These are phyloP conservation scores for Hipparchia semele DNA, from an alignment of 2,888 invertebrate species.

Conservation along the genomic window DNA sequence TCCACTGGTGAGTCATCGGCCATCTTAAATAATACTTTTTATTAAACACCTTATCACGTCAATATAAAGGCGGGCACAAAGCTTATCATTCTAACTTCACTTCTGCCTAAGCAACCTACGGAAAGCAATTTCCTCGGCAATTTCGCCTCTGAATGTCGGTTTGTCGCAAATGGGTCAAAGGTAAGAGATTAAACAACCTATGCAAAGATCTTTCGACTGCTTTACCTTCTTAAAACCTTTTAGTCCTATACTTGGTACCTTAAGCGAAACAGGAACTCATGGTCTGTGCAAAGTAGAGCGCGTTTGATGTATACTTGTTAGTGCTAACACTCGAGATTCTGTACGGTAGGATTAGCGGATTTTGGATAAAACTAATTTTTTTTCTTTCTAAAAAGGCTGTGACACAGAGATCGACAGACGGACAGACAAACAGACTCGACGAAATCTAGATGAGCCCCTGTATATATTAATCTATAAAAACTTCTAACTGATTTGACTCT, in stretches of 20 bases:
- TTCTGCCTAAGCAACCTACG: not conserved
- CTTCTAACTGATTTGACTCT: too few species aligned
- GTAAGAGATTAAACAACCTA: conserved; percentile 24
- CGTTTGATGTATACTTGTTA: not conserved
- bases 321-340: too few species aligned
- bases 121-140: conserved; percentile 23
- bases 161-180: conserved; percentile 24
- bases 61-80: not conserved
- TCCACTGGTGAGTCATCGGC: too few species aligned
- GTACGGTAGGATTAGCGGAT: too few species aligned
- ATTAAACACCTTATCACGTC: not conserved
- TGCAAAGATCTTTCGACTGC: conserved; percentile 21
- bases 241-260: not conserved
- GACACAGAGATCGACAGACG: too few species aligned
- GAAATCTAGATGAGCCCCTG: too few species aligned
- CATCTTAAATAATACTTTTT: too few species aligned
- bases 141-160: conserved; percentile 23
- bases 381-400: too few species aligned
- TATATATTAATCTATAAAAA: too few species aligned
- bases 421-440: too few species aligned
- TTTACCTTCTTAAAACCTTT: conserved; percentile 6
- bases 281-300: not conserved
- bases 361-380: too few species aligned
- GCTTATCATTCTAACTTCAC: conserved; percentile 1
- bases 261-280: not conserved